Evolutionary conservation across 2,797 vertebrate species (phyloP).

Genomic region (Acomys russatus): DNA sequence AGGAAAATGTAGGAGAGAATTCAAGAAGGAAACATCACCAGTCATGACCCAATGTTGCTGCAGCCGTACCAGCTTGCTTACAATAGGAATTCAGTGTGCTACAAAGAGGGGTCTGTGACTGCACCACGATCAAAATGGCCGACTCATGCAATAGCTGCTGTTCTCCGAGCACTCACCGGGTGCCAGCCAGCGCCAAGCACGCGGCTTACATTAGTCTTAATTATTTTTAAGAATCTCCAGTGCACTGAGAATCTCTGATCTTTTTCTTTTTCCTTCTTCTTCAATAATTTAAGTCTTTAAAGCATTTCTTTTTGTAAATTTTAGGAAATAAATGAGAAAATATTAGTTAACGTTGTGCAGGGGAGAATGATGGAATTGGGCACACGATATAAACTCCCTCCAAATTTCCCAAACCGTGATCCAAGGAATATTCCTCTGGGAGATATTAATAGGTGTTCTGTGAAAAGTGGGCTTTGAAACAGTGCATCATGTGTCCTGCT

Average conservation of each 20-base stretch:
- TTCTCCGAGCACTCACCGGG: constrained; percentile 51
- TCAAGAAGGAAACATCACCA: constrained; percentile 73
- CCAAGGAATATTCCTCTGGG: constrained; percentile 68
- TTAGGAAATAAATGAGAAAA: constrained; percentile 78
- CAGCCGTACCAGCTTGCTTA: constrained; percentile 59
- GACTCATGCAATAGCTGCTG: neutral
- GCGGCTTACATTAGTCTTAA: constrained; percentile 50
- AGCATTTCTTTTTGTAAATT: constrained; percentile 73
- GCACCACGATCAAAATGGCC: constrained; percentile 31
- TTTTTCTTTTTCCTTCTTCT: neutral
- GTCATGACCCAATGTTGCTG: constrained; percentile 74
- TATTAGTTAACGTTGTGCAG: constrained; percentile 72
- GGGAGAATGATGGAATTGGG: constrained; percentile 70
- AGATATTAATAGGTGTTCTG: constrained; percentile 69
- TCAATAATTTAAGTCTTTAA: constrained; percentile 53
- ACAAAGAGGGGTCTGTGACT: constrained; percentile 73
- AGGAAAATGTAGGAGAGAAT: constrained; percentile 79
- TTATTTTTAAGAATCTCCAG: constrained; percentile 32
- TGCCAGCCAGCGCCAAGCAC: constrained; percentile 46
- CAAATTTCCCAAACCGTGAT: constrained; percentile 62
- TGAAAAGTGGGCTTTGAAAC: constrained; percentile 74
- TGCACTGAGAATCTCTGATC: neutral
- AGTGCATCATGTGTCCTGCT: constrained; percentile 2
- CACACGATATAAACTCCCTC: constrained; percentile 59
- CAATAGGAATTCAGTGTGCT: constrained; percentile 71